Percentiles rank a stretch among this genome's conserved stretches.
Evolutionary conservation across 2,888 invertebrate genomes (phyloP).

Genomic region (Ommatoiulus sabulosus): DNA sequence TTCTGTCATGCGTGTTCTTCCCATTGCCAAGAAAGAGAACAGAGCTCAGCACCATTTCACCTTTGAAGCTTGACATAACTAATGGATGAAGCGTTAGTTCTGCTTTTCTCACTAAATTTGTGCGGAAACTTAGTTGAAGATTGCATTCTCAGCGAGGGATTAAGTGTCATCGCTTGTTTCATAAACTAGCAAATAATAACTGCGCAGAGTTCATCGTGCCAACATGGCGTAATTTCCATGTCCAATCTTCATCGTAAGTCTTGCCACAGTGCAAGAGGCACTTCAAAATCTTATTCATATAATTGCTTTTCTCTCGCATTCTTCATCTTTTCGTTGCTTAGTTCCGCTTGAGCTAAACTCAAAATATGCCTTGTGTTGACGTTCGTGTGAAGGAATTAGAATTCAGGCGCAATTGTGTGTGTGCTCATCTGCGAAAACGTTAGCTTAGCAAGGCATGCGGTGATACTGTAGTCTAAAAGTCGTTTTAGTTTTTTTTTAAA

Average conservation of each 20-base stretch:
- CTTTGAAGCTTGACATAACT: constrained; percentile 11
- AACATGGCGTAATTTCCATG: background rate
- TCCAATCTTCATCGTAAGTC: background rate
- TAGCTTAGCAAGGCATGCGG: background rate
- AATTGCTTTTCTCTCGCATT: background rate
- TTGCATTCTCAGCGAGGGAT: background rate
- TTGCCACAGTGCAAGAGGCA: background rate
- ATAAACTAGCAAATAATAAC: constrained; percentile 7
- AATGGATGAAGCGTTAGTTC: background rate
- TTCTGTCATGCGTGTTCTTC: background rate
- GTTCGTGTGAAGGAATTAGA: background rate
- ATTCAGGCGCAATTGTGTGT: background rate
- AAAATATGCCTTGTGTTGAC: background rate
- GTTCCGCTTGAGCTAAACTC: background rate
- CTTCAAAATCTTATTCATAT: background rate
- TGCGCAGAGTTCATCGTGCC: background rate
- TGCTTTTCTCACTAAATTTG: background rate
- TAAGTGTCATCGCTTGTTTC: background rate
- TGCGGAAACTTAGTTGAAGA: background rate
- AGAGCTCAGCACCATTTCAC: background rate
- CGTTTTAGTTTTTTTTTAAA: background rate
- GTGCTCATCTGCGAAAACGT: background rate
- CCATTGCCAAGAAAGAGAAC: background rate
- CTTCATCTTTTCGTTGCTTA: background rate
- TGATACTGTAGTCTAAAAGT: background rate